phyloP scores from a whole-genome alignment of 2,797 vertebrate genomes.

The Pipistrellus pygmaeus region DNA sequence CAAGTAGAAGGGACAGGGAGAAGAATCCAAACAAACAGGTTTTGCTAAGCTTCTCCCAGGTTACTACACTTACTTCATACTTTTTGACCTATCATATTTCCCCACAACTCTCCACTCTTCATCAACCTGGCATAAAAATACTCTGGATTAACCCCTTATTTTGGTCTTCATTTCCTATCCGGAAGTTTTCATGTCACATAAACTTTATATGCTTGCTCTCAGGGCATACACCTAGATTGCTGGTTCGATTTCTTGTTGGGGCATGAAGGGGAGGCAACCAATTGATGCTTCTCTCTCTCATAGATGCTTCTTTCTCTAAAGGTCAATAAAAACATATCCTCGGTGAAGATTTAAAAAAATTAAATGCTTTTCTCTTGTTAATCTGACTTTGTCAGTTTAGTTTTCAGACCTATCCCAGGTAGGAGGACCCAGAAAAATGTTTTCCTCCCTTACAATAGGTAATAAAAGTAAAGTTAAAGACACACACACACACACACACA shows the following conservation, averaged over 20 bases:
- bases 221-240: neutral
- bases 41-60: neutral
- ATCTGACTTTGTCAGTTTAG: neutral
- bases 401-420: neutral
- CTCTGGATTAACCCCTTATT: neutral
- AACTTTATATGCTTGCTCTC: neutral
- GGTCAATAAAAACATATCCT: neutral
- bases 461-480: constrained; percentile 45
- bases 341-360: neutral
- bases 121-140: neutral
- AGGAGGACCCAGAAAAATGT: neutral
- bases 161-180: neutral
- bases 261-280: neutral
- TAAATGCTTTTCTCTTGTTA: neutral
- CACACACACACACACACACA: too few relatives aligned
- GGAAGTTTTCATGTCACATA: neutral
- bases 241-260: neutral
- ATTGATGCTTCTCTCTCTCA: neutral
- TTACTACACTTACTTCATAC: neutral
- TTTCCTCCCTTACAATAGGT: neutral
- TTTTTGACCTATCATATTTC: neutral
- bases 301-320: neutral
- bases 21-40: neutral
- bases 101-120: neutral
- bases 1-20: neutral